A percentile compares a stretch with the other conserved stretches of the same genome.
These are phyloP conservation scores for Urocynchramus pylzowi DNA, from an alignment of 2,113 vertebrate genomes.

Conservation along the genomic window DNA sequence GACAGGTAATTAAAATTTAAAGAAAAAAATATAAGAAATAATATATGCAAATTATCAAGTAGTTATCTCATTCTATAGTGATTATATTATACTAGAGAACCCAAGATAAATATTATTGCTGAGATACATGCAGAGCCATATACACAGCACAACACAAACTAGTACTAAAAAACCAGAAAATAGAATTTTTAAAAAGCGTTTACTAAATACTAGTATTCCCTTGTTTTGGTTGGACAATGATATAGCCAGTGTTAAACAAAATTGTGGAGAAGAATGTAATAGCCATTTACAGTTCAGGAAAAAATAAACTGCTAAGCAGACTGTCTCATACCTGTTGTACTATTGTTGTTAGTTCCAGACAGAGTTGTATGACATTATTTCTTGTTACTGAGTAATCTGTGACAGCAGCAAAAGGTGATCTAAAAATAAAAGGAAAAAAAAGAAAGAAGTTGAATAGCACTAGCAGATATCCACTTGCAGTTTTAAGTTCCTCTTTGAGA, in stretches of 20 bases:
- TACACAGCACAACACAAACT: neutral
- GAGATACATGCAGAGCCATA: neutral
- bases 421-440: slow-evolving; percentile 69
- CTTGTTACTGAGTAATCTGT: slow-evolving; percentile 97
- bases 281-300: neutral
- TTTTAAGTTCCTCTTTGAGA: neutral
- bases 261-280: neutral
- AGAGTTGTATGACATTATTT: slow-evolving; percentile 98
- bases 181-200: neutral
- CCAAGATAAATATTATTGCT: neutral
- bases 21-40: neutral
- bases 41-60: neutral
- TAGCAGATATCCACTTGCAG: neutral
- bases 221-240: neutral
- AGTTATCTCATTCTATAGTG: neutral
- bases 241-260: neutral
- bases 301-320: neutral
- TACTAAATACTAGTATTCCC: neutral
- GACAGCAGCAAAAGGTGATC: slow-evolving; percentile 96
- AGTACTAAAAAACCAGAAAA: neutral
- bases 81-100: neutral
- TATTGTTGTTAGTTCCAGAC: slow-evolving; percentile 97
- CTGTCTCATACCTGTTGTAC: slow-evolving; percentile 89
- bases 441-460: neutral
- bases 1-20: neutral